Evolutionary conservation across 2,113 vertebrate species (phyloP), one percentile per base, ranked within the genome.

Genomic region (Oostethus manadensis): DNA sequence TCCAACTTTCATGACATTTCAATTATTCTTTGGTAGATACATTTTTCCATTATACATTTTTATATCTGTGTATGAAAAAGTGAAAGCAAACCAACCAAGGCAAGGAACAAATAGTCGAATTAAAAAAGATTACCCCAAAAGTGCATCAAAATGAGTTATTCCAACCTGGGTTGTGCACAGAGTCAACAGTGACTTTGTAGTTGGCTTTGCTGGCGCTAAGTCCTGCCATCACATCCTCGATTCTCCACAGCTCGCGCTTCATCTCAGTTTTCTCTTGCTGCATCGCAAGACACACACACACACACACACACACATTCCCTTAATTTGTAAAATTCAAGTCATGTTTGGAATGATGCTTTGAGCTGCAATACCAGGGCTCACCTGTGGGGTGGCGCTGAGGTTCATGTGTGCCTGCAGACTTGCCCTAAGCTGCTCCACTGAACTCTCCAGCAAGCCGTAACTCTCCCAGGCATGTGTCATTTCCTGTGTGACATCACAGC

Each of bases 191-290:
- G 74, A 94, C 88, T 85, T 84, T 92, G 80, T 94, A 97, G 82
- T 94, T 96, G 62, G 90, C 77, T 89, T 96, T 96, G 83, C 92
- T 94, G 76, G 89, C 76, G 76, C 94, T 95, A 70, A 99, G 90
- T 66, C 94, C 96, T 15, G 91, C 91, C 71, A 90, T 93, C 67
- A 99, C 96, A 57, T 99, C 96, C 85, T 99, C 94, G 49, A 99
- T 97, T 81, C 94, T 92, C 96, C 96, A 97, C 62, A 99, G 88
- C 78, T 98, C 95, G 7, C 93, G 93, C 60, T 94, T 94, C 80
- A 97, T 89, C 84, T 94, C 93, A 0, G 87, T 73, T 76, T 93
- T 93, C 85, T 98, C 94, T 84, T 93, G 77, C 73, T 79, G 69
- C 51, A 40, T 14, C 1, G 14, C 3, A 21, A 50, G n/a, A 73